Conservation (phyloP, 2,888 invertebrate species). For the Drosophila demipolita region DNA sequence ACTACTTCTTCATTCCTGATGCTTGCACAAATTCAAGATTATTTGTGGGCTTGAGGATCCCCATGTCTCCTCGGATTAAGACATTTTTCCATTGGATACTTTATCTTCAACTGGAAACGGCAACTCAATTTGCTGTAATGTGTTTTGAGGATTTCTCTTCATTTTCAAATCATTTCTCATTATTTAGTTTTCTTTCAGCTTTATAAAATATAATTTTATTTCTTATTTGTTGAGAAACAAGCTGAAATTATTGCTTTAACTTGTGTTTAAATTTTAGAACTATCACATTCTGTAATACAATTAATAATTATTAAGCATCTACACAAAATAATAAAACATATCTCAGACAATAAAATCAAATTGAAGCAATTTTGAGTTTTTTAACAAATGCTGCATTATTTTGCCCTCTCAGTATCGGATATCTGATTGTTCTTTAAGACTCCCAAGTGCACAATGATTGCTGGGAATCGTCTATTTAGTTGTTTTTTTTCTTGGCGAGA, state of each 20-base stretch:
- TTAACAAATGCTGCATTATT: constrained; percentile 1
- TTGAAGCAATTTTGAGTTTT: background rate
- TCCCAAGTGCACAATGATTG: constrained; percentile 45
- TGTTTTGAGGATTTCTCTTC: no score
- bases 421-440: constrained; percentile 3
- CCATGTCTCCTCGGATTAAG: background rate
- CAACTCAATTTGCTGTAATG: background rate
- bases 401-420: constrained; percentile 1
- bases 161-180: background rate
- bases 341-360: background rate
- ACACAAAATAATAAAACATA: background rate
- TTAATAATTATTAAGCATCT: background rate
- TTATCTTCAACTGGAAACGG: background rate
- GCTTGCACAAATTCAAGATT: background rate
- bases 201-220: background rate
- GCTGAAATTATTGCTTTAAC: background rate
- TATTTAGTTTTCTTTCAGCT: background rate
- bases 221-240: background rate
- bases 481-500: constrained; percentile 13
- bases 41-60: background rate
- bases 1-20: background rate
- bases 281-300: background rate
- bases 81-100: background rate
- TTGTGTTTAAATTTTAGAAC: background rate
- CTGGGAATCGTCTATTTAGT: constrained; percentile 15